Percentiles rank a stretch among this genome's conserved stretches.
phyloP scores from a whole-genome alignment of 2,797 vertebrate genomes.

The Petrocephalus schoutedeni region DNA sequence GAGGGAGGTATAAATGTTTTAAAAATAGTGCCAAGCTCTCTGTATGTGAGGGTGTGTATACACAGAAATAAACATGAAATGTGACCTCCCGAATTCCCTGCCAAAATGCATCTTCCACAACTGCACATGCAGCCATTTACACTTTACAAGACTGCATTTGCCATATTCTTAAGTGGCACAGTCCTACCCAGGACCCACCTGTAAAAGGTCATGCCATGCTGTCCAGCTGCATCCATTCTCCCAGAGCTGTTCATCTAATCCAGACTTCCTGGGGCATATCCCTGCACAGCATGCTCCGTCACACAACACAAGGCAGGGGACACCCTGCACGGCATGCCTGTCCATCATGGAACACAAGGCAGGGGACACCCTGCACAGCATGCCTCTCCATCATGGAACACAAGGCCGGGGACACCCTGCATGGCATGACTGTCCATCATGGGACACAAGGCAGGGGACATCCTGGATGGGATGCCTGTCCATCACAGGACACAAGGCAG shows the following conservation, averaged over 20 bases:
- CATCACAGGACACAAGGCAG: no score
- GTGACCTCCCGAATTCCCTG: not conserved
- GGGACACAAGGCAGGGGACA: no score
- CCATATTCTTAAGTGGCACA: not conserved
- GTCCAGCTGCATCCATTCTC: not conserved
- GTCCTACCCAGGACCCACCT: not conserved
- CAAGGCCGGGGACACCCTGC: no score
- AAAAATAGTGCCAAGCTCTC: not conserved
- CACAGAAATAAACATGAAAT: not conserved
- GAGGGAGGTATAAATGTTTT: constrained; percentile 30
- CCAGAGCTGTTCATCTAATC: not conserved
- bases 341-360: not conserved
- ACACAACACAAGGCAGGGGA: not conserved
- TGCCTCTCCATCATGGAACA: no score
- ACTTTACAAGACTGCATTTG: not conserved
- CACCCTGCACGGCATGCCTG: not conserved
- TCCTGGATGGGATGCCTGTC: no score
- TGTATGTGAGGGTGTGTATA: not conserved
- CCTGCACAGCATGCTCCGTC: not conserved
- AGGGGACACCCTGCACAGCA: no score
- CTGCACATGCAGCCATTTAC: not conserved
- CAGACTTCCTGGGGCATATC: not conserved
- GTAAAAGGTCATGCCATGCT: not conserved
- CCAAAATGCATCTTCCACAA: not conserved
- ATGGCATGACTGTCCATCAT: no score